Base-by-base conservation (phyloP, 30 jellyfish, hydroid and myxozoan species). In the Turritopsis dohrnii region DNA sequence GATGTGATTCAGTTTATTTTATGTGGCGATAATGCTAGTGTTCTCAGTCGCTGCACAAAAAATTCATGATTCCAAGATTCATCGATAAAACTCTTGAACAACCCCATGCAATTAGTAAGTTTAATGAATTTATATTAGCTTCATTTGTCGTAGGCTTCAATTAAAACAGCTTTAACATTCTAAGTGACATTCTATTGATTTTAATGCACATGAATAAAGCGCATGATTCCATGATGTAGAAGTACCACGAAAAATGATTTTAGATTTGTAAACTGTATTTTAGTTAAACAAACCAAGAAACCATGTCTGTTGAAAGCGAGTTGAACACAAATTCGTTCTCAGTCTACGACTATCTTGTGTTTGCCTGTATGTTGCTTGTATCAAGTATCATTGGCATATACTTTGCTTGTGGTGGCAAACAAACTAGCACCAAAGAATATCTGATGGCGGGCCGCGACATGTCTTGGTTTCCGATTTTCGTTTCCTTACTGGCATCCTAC, bases 401-500 rank as follows among this genome's bases (percentile, higher is more conserved):
- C 71, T 84, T 82, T 74, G 96, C 92, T 27, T 83, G 89, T 85
- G 88, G 85, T 54, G 84, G 81, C 18, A 84, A 80, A 75, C 73
- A 66, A 27, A 83, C 41, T 28, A 73, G 88, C 20, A 53, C 93
- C 5, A 88, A 83, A 72, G 96, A 88, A 52, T 88, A 88, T 79
- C 83, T 88, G 17, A 83, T 80, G 54, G 96, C 96, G 29, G 96
- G 96, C 23, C 85, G 96, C 26, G 82, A 79, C 53, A 88, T 88
- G 92, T 80, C 90, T 26, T 88, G 96, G 96, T 88, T 88, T 29
- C 96, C 96, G 29, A 65, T 88, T 17, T 88, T 87, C 18, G 83
- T 84, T 72, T 88, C 96, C 18, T 86, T 88, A 7, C 74, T 83
- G 26, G 96, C 96, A 8, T 53, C 96, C 74, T 88, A 82, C 71